These are phyloP conservation scores for Ophraella communa DNA, from an alignment of 2,888 invertebrate species.

Conservation along the genomic window DNA sequence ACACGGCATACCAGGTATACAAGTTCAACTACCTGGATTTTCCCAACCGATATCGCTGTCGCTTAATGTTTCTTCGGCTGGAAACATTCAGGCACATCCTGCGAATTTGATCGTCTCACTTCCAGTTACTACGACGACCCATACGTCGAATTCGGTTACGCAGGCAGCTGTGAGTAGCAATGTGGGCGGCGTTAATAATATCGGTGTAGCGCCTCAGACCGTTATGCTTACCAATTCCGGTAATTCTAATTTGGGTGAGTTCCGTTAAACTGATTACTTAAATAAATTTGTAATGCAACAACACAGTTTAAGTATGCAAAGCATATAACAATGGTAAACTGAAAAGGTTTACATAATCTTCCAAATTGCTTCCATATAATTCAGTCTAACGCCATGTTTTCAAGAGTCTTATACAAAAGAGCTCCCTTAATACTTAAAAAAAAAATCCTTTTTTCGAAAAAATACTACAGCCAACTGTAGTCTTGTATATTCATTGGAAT, in stretches of 20 bases:
- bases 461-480: no score
- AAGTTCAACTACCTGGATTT: constrained; percentile 82
- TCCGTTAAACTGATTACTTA: neutral
- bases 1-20: constrained; percentile 73
- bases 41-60: constrained; percentile 86
- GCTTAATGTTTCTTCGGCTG: constrained; percentile 73
- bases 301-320: no score
- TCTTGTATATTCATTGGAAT: no score
- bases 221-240: constrained; percentile 55
- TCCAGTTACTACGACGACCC: constrained; percentile 54
- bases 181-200: constrained; percentile 31
- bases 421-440: no score
- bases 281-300: no score
- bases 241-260: constrained; percentile 54
- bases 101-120: constrained; percentile 57
- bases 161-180: constrained; percentile 43
- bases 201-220: constrained; percentile 50
- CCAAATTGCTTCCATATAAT: no score
- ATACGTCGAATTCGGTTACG: constrained; percentile 57
- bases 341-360: no score
- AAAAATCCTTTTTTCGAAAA: no score
- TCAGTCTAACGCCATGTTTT: no score
- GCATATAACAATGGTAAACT: neutral
- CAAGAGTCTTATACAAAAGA: no score
- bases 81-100: constrained; percentile 62